These are phyloP conservation scores for Perithous albicinctus DNA, from an alignment of 2,888 invertebrate genomes.

Conservation along the genomic window DNA sequence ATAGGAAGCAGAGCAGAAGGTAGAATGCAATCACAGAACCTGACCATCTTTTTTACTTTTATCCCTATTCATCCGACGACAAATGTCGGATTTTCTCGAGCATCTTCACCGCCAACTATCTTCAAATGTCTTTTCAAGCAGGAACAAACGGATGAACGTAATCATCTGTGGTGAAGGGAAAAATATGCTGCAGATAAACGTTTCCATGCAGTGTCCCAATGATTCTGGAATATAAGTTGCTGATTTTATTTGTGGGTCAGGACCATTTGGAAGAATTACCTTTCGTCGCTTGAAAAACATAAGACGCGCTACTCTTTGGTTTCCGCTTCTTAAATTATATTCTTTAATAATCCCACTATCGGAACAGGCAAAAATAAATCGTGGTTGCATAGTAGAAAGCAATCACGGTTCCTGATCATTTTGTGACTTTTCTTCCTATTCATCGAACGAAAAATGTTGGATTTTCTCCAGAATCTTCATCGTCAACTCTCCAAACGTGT, in stretches of 20 bases:
- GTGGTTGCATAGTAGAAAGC: neutral
- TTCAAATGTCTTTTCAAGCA: too few species aligned
- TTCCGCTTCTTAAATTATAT: too few species aligned
- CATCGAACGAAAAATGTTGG: neutral
- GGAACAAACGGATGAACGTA: neutral
- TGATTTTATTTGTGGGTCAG: constrained; percentile 75
- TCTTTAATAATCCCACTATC: too few species aligned
- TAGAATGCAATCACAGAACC: constrained; percentile 48
- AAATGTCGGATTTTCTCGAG: neutral
- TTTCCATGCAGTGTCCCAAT: neutral
- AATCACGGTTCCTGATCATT: constrained; percentile 41
- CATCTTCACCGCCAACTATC: neutral
- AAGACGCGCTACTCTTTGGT: constrained; percentile 68
- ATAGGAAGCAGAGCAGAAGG: neutral
- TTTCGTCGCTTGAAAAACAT: constrained; percentile 69
- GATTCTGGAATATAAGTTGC: constrained; percentile 52
- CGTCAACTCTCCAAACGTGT: neutral
- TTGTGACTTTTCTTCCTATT: constrained; percentile 4
- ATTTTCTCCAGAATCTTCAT: neutral
- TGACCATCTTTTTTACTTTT: constrained; percentile 26
- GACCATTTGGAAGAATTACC: constrained; percentile 77
- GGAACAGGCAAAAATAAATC: too few species aligned
- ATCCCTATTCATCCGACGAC: neutral
- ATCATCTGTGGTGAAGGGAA: neutral
- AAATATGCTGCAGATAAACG: constrained; percentile 33